Base-by-base conservation (phyloP, 2,113 vertebrate species). In the Egretta garzetta region DNA sequence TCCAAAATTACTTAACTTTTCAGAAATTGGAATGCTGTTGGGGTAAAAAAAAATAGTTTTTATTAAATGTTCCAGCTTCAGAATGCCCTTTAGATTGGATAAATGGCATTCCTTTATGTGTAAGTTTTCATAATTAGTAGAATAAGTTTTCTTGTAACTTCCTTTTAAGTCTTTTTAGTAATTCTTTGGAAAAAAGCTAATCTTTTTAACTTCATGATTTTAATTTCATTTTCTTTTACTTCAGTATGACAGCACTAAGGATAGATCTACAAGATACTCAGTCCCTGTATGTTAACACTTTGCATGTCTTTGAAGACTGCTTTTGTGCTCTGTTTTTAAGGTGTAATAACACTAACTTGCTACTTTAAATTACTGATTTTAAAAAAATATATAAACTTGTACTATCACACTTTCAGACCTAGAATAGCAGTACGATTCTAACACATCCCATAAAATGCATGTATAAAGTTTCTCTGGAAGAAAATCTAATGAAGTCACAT, bases 191-290 rank as follows among this genome's bases (percentile, higher is more conserved):
- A 80, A 43, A 52, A 33, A 47, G 5, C 14, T 66, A 6, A 32
- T 80, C 89, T 49, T 91, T 80, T 96, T 72, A 64, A 55, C 43
- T 83, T 88, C 13, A 20, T 86, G 23, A 80, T 86, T 76, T 80
- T 73, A 73, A 37, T 94, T 90, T 79, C 9, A 27, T 77, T 87
- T 96, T 85, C 52, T 93, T 95, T 88, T 94, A 81, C 73, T 84
- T 88, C 80, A 98, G 95, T 96, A 53, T 79, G 97, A 94, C 76
- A 47, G 32, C 35, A 26, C 80, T 87, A 97, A 97, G 85, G 95
- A 94, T 71, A 96, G 66, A 89, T 87, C 94, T n/a, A 74, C 96
- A 91, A 97, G 97, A 97, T 85, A 93, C 49, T 84, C 64, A 0
- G 49, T 96, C 79, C 90, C 83, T 91, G 84, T 98, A 90, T 77